Conservation (phyloP, 2,888 invertebrate genomes). For the Pachydiplax longipennis region DNA sequence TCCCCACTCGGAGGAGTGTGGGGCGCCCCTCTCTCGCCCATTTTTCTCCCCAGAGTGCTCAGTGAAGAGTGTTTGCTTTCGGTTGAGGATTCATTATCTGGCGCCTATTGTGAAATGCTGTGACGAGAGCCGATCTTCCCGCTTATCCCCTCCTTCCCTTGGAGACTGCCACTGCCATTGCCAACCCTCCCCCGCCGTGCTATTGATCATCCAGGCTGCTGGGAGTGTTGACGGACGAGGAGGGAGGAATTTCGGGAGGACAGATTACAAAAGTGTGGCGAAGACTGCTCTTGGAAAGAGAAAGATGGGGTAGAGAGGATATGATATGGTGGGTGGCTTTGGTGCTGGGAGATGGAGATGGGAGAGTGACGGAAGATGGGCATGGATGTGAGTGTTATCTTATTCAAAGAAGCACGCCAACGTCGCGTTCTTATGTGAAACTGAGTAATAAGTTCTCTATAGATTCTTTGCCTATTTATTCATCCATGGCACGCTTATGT, state of each 20-base stretch:
- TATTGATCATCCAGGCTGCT: conserved; percentile 27
- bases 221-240: conserved; percentile 2
- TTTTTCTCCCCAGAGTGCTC: conserved; percentile 46
- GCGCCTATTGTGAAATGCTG: conserved; percentile 45
- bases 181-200: background rate
- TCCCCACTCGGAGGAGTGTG: background rate
- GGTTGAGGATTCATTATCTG: conserved; percentile 47
- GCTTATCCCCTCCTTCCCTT: background rate
- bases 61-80: conserved; percentile 47
- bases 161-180: background rate
- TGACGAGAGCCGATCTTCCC: conserved; percentile 23
- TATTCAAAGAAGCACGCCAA: too few species aligned
- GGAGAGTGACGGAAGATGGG: background rate
- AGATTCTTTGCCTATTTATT: too few species aligned
- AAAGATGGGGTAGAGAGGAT: background rate
- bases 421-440: too few species aligned
- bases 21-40: background rate
- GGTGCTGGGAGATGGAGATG: background rate
- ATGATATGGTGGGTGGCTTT: background rate
- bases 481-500: too few species aligned
- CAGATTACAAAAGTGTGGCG: background rate
- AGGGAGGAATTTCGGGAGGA: background rate
- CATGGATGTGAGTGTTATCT: too few species aligned
- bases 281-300: background rate
- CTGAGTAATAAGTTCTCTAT: too few species aligned